Evolutionary conservation across 2,888 invertebrate species (phyloP), one percentile per base, ranked within the genome.

Genomic region (Caenorhabditis sp.): DNA sequence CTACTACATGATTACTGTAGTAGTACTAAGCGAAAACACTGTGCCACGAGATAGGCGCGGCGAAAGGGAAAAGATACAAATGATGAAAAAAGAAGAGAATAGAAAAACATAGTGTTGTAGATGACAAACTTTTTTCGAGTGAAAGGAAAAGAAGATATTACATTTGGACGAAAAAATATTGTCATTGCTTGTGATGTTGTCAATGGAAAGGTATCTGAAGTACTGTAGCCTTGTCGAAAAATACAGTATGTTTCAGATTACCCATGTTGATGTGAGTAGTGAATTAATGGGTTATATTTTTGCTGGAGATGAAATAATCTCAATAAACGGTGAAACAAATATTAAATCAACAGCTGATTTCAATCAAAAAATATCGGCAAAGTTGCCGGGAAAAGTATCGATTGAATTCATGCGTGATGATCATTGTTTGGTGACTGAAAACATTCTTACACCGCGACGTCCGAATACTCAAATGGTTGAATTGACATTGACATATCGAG

Each of bases 351-450:
- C 76, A 1, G 70, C 72, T 24, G 77, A 77, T 27, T 70, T 79
- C 69, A 71, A 65, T 37, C 58, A 61, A 14, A 70, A 69, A n/a
- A 61, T 76, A 43, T 54, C 53, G 23, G 37, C 68, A 1, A 66
- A 68, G 24, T 21, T 64, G n/a, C 77, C 77, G 4, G 80, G 80
- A 37, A 78, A 80, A 68, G 63, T 78, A 24, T 49, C 58, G 12
- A 74, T 81, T 64, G 76, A 74, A 49, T 74, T 76, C 51, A 69
- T 75, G 57, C 72, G 82, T 37, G 81, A 82, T 62, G 82, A 82
- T 57, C 72, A 77, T 58, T 81, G 79, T 58, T 74, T 76, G 23
- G 76, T 68, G 58, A 70, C 69, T 31, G 62, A 77, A 61, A 82
- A 69, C 19, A 5, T 4, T 19, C 37, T 82, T 58, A 75, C 77